These are phyloP conservation scores for Drosophila mimetica DNA, from an alignment of 2,888 invertebrate genomes.

Conservation along the genomic window DNA sequence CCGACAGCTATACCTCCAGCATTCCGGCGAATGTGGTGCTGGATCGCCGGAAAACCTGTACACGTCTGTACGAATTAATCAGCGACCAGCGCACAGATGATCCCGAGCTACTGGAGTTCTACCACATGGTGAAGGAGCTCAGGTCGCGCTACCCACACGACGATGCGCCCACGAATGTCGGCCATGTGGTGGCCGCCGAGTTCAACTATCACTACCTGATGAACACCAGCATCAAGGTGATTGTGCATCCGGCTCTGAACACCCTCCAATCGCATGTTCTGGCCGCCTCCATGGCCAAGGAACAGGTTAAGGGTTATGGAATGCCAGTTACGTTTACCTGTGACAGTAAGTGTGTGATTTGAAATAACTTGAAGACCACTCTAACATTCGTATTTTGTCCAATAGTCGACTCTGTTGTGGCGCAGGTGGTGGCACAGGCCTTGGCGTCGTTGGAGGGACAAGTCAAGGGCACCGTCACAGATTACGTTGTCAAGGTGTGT, in stretches of 20 bases:
- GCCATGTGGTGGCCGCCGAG: constrained; percentile 94
- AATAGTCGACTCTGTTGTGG: constrained; percentile 92
- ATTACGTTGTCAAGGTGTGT: constrained; percentile 87
- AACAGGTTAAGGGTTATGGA: constrained; percentile 83
- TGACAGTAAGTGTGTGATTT: constrained; percentile 88
- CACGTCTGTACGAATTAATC: constrained; percentile 89
- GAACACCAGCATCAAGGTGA: constrained; percentile 94
- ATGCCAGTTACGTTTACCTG: constrained; percentile 95
- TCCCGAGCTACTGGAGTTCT: constrained; percentile 92
- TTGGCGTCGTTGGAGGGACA: constrained; percentile 92
- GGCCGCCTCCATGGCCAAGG: constrained; percentile 74
- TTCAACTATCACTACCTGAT: constrained; percentile 92
- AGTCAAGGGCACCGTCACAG: constrained; percentile 87
- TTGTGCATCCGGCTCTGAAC: constrained; percentile 88
- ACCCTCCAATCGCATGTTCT: constrained; percentile 85
- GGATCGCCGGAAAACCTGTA: constrained; percentile 82
- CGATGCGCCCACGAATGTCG: constrained; percentile 92
- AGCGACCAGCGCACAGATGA: constrained; percentile 89
- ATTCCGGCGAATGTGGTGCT: constrained; percentile 68
- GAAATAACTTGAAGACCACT: not conserved
- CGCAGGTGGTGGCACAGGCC: constrained; percentile 93
- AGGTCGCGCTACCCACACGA: constrained; percentile 90
- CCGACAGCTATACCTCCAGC: constrained; percentile 58
- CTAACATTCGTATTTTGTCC: not conserved
- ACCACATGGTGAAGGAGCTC: constrained; percentile 92